These are phyloP conservation scores for Tupaia tana DNA, from an alignment of 2,113 vertebrate genomes.

Conservation along the genomic window DNA sequence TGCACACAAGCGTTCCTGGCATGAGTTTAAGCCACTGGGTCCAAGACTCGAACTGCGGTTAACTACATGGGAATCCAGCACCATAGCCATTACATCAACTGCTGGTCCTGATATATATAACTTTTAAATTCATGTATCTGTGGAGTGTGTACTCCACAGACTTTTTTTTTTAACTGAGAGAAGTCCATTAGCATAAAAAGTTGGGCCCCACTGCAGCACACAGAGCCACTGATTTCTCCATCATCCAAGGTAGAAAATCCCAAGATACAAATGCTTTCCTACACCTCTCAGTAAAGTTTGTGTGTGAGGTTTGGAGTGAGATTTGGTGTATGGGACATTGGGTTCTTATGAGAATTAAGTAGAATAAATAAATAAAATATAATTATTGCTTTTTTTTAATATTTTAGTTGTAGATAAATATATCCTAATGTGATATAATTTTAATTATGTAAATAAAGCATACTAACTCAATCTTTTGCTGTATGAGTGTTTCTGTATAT, in stretches of 20 bases:
- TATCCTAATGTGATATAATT: background rate
- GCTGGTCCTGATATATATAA: background rate
- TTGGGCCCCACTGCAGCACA: background rate
- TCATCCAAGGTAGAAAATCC: background rate
- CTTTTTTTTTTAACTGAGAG: background rate
- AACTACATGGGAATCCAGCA: no score
- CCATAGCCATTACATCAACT: no score
- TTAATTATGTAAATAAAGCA: background rate
- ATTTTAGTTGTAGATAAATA: constrained; percentile 46
- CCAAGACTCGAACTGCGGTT: no score
- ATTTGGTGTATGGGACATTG: background rate
- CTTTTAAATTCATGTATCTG: background rate
- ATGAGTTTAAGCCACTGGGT: no score
- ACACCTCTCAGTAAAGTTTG: background rate
- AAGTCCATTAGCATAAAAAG: background rate
- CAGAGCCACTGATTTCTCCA: background rate
- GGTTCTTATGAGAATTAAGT: constrained; percentile 13
- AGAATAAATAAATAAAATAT: background rate
- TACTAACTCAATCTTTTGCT: background rate
- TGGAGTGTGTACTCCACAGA: background rate
- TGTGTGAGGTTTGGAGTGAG: background rate
- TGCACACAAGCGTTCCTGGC: no score
- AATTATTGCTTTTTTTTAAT: constrained; percentile 13
- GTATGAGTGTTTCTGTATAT: background rate
- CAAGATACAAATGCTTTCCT: background rate